Base-by-base conservation (phyloP, 2,113 vertebrate genomes). In the Sinosuthora webbiana region DNA sequence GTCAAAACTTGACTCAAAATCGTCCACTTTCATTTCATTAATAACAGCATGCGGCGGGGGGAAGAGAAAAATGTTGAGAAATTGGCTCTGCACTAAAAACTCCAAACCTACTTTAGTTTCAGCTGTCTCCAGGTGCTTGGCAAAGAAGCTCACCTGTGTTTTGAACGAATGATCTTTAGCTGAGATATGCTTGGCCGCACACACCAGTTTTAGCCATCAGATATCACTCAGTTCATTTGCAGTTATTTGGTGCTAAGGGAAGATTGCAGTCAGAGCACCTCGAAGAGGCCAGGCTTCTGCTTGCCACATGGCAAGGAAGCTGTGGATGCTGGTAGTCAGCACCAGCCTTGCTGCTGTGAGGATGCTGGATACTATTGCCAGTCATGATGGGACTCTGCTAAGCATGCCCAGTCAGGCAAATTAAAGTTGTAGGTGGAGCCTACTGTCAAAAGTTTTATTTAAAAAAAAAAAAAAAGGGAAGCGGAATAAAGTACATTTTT, bases 321-420 rank as follows among this genome's bases (percentile, higher is more conserved):
- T 0, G 2, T 9, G 7, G 76, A 22, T 41, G 22, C 4, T 49
- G 47, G 30, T 65, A 78, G 44, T 19, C 70, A 75, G 33, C 30
- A 6, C 15, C 55, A 56, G 47, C 35, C 31, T 71, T 89, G 24
- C 56, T 81, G 86, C 64, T 83, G 30, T 83, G 74, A 50, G 13
- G 31, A 15, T 44, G 44, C 52, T 37, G 57, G 9, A 17, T 25
- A 17, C 15, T 16, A 52, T 33, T 5, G 14, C 12, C 44, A 31
- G 31, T 45, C 35, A 33, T n/a, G 39, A 62, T 5, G 19, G 53
- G 37, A 35, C n/a, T 75, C 31, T 50, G 31, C 53, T 45, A 65
- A 1, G 1, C 6, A 7, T 3, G 6, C 0, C 1, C 14, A 33
- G 68, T 64, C 44, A 63, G 69, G 47, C 1, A 7, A 73, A 57